phyloP scores from a whole-genome alignment of 1,140 invertebrate genomes.

The Mercenaria mercenaria region DNA sequence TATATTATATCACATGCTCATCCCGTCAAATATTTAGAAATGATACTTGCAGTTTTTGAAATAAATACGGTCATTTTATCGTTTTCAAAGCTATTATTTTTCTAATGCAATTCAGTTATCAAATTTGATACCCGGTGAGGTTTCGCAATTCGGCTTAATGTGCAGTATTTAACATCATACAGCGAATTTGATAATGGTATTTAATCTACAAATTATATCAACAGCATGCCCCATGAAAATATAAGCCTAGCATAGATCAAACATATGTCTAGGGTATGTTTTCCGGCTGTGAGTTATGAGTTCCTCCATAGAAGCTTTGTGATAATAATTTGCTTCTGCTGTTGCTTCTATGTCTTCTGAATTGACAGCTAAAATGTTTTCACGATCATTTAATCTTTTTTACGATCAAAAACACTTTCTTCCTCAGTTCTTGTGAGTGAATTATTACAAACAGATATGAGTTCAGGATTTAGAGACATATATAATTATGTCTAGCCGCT shows the following conservation, averaged over 20 bases:
- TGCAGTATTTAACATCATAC: neutral
- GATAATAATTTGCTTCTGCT: slow-evolving; percentile 19
- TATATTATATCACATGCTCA: too few species aligned
- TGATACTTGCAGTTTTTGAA: neutral
- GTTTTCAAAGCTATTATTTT: neutral
- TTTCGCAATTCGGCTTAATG: neutral
- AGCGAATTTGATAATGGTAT: slow-evolving; percentile 13
- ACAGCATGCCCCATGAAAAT: neutral
- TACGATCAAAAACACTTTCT: slow-evolving; percentile 46
- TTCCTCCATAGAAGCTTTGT: neutral
- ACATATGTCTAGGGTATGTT: neutral
- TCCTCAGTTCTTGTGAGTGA: slow-evolving; percentile 7
- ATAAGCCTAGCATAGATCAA: slow-evolving; percentile 21
- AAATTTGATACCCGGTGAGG: neutral
- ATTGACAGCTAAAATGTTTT: slow-evolving; percentile 47
- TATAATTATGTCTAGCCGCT: neutral
- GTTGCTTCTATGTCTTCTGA: neutral
- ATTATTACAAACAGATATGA: slow-evolving; percentile 12
- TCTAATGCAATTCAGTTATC: slow-evolving; percentile 13
- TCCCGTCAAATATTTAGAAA: neutral
- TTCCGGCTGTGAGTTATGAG: slow-evolving; percentile 23
- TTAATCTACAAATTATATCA: slow-evolving; percentile 14
- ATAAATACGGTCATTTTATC: neutral
- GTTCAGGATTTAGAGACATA: neutral
- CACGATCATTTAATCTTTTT: slow-evolving; percentile 41